Percentiles rank a stretch among this genome's conserved stretches.
Conservation (phyloP, 1,140 invertebrate genomes). For the Bemisia tabaci region DNA sequence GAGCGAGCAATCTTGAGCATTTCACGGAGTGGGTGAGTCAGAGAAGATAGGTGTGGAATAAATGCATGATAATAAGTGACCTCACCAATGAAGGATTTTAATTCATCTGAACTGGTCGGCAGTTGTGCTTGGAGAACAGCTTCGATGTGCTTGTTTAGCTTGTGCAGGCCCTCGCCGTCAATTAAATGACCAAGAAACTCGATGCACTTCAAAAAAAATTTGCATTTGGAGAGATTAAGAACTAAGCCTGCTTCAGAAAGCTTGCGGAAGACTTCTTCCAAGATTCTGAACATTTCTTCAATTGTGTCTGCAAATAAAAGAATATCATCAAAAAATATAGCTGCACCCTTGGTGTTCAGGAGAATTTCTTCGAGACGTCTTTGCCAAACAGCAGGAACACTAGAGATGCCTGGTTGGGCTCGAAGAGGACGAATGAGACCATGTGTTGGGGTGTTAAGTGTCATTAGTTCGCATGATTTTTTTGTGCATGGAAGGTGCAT, state of each 20-base stretch:
- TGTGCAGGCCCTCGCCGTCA: constrained; percentile 22
- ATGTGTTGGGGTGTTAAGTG: constrained; percentile 24
- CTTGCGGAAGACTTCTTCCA: constrained; percentile 1
- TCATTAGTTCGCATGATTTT: constrained; percentile 23
- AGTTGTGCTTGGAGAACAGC: constrained; percentile 25
- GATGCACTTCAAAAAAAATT: constrained; percentile 11
- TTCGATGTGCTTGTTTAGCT: constrained; percentile 28
- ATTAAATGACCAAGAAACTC: constrained; percentile 23
- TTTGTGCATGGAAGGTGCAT: constrained; percentile 22
- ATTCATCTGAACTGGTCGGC: constrained; percentile 25
- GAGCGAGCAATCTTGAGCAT: constrained; percentile 26
- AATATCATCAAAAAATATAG: constrained; percentile 24
- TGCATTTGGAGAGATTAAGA: constrained; percentile 14
- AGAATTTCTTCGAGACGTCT: constrained; percentile 31
- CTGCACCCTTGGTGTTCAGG: constrained; percentile 19
- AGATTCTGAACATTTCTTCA: not conserved
- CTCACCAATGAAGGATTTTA: constrained; percentile 31
- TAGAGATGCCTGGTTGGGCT: constrained; percentile 33
- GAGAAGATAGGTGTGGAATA: constrained; percentile 35
- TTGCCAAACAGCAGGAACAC: constrained; percentile 36
- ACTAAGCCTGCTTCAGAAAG: constrained; percentile 12
- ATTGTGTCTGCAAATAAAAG: constrained; percentile 18
- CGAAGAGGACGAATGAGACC: constrained; percentile 28
- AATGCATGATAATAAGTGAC: too few relatives aligned
- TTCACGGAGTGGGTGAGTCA: constrained; percentile 25